Base-by-base conservation (phyloP, 2,888 invertebrate genomes). In the Aleiodes testaceus region DNA sequence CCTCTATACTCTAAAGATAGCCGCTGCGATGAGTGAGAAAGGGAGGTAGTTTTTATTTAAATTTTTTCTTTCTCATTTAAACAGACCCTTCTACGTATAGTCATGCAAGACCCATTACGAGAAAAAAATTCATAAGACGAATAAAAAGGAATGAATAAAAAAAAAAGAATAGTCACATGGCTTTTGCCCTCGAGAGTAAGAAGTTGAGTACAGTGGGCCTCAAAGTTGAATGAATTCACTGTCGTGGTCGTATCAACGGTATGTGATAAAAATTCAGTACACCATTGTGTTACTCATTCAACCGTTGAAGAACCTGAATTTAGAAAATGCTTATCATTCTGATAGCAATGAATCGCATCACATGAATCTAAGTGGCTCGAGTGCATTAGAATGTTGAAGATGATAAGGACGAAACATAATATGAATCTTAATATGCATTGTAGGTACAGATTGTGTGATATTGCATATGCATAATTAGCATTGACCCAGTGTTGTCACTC, bases 181-280 rank as follows among this genome's bases (percentile, higher is more conserved):
- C 64, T 72, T 70, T 74, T n/a, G 69, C 53, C 69, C 67, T 68
- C 30, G 67, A 52, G 71, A 69, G 68, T 69, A 70, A 75, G 45
- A 65, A 52, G 69, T 61, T 18, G 20, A 16, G 53, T 68, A 72
- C 49, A 59, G 18, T 64, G 22, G 30, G 12, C 47, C 22, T 22
- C 7, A 69, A 66, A 50, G 55, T 14, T 61, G 44, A 72, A 74
- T 75, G 75, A 78, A 76, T 74, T 68, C 52, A 63, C 63, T 67
- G 63, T 63, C 53, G 63, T 42, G 14, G 42, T 59, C 16, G 59
- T 59, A 59, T 59, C 59, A 59, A 42, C 42, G 16, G 59, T 26
- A 9, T 53, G 26, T 42, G 59, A 59, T 59, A 16, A 59, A 59
- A 59, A 16, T 36, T 59, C 59, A 59, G 59, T 36, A 59, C 20